Base-by-base conservation (phyloP, 1,140 invertebrate species). In the Lucilia sericata region DNA sequence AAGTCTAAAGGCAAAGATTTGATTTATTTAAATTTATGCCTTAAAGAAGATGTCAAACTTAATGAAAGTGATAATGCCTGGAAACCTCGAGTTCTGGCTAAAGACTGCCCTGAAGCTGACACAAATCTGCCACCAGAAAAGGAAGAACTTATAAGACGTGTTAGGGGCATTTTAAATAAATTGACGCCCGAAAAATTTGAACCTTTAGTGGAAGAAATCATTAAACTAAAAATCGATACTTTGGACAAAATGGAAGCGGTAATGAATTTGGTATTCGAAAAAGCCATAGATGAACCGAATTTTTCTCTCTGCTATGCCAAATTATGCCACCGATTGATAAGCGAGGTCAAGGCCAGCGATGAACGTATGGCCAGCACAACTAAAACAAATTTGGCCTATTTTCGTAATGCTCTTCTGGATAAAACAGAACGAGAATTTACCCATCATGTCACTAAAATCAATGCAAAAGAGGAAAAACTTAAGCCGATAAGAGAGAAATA, bases 111-210 rank as follows among this genome's bases (percentile, higher is more conserved):
- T 83, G 91, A 92, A 3, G 25, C 25, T 2, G 12, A 88, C 85
- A 55, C 85, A 92, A 5, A 81, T 0, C 10, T 7, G 55, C n/a
- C 90, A 1, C 88, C 86, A 1, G 89, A 90, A 74, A 90, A 89
- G 12, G 88, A 89, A 34, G 94, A 95, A 34, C 90, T 98, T 81
- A 95, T 96, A 86, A 97, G 96, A 88, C 95, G 93, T 86, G 96
- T 98, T 81, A 93, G 97, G 84, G 96, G 96, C 88, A 96, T 99
- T 80, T 91, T 99, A 5, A 99, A 99, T 91, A 99, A 99, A 91
- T 91, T 99, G 42, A 99, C 98, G 0, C 98, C 98, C 0, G 96
- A 99, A 89, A 98, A 98, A 88, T 98, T 98, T 88, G 93, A 95
- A 60, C 96, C 94, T 3, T 91, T 99, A 49, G 92, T 98, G 2